Evolutionary conservation across 2,888 invertebrate species (phyloP), one percentile per base, ranked within the genome.

Genomic region (Acanthosepion pharaonis): DNA sequence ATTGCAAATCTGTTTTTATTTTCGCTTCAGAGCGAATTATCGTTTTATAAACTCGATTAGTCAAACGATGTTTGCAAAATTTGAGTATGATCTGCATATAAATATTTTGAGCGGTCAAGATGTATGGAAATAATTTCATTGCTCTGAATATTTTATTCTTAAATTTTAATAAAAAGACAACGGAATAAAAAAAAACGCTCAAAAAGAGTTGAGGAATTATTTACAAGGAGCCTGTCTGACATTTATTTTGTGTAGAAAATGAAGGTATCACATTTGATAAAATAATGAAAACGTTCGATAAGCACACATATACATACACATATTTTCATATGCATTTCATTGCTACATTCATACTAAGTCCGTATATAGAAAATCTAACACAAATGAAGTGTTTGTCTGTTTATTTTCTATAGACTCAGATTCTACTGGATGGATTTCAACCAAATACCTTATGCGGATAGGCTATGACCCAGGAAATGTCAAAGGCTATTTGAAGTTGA

Each of bases 1-100:
- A 78, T n/a, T 78, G 78, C 78, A 33, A 78, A 78, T 78, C 78
- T 78, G n/a, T 78, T 78, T n/a, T 33, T n/a, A 78, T 78, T 78
- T 15, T 33, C 25, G n/a, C 4, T 78, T 78, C n/a, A 78, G 78
- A n/a, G 78, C n/a, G n/a, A 78, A 78, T n/a, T n/a, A 78, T 78
- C 78, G n/a, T 11, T 3, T 33, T 78, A n/a, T 78, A 78, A 42
- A 78, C 78, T 78, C n/a, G n/a, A 78, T 78, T 78, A 78, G n/a
- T 5, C 11, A 18, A 78, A 15, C 78, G n/a, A 18, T n/a, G 78
- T 78, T 78, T 78, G 78, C 11, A 78, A 78, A 33, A 78, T 78
- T 78, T 18, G 11, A 33, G n/a, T 2, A n/a, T n/a, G 78, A 78
- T 78, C 11, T 11, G 15, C n/a, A n/a, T n/a, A 78, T 78, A 33